Evolutionary conservation across 2,888 invertebrate genomes (phyloP).

Genomic region (Andrena marginata): DNA sequence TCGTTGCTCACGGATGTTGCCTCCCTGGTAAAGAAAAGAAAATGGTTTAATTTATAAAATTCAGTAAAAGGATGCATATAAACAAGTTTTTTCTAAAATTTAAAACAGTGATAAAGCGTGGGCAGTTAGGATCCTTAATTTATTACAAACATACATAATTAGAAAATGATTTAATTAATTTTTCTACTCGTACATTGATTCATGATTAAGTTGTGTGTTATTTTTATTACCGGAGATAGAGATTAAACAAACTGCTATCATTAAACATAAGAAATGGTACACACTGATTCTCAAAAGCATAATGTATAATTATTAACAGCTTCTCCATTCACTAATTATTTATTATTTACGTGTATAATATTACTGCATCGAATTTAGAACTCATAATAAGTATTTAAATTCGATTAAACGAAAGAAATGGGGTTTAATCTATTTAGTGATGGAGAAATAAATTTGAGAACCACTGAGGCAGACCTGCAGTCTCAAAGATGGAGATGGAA

Average conservation of each 20-base stretch:
- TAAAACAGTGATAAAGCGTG: background rate
- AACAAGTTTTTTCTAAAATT: background rate
- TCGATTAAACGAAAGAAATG: background rate
- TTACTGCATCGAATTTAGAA: background rate
- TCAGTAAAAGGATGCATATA: background rate
- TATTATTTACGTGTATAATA: background rate
- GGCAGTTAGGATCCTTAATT: background rate
- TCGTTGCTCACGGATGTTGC: conserved; percentile 79
- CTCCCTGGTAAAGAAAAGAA: conserved; percentile 76
- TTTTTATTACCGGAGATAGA: too few species aligned
- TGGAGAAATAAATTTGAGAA: conserved; percentile 1
- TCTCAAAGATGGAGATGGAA: conserved; percentile 64
- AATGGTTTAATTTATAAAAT: background rate
- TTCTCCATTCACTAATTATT: background rate
- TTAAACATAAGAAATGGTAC: too few species aligned
- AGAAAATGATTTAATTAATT: too few species aligned
- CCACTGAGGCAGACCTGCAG: conserved; percentile 9
- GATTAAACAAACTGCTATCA: too few species aligned
- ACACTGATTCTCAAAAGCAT: background rate
- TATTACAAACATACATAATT: background rate
- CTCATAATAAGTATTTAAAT: background rate
- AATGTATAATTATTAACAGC: background rate
- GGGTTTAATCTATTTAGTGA: background rate
- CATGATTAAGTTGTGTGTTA: too few species aligned
- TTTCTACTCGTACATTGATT: too few species aligned